phyloP scores from a whole-genome alignment of 2,797 vertebrate genomes.

The Forpus xanthops region DNA sequence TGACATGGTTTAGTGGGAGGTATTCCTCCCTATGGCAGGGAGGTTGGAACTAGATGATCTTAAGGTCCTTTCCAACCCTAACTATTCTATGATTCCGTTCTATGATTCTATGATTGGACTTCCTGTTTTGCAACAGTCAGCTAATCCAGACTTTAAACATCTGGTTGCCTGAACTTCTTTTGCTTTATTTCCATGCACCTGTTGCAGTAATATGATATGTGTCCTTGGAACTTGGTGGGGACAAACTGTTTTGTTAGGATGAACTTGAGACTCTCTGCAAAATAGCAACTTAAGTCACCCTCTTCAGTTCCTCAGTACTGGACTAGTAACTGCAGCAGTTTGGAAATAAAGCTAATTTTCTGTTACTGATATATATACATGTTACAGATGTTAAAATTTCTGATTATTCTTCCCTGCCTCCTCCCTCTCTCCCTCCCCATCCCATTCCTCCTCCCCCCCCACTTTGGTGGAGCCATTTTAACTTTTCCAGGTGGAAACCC shows the following conservation, averaged over 20 bases:
- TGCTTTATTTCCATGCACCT: neutral
- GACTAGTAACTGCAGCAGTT: neutral
- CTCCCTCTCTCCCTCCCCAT: rapidly evolving
- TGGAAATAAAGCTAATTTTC: neutral
- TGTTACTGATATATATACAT: neutral
- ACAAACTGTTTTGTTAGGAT: neutral
- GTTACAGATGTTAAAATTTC: neutral
- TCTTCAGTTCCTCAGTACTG: neutral
- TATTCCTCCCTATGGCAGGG: too few species aligned
- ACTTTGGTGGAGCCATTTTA: neutral
- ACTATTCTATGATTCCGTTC: too few species aligned
- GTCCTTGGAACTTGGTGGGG: neutral
- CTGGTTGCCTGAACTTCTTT: neutral
- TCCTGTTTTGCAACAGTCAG: neutral
- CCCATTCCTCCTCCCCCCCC: rapidly evolving
- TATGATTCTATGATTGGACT: neutral
- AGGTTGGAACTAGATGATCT: too few species aligned
- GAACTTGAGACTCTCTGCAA: neutral
- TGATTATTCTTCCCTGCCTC: neutral
- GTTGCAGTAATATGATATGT: neutral
- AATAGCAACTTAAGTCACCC: neutral
- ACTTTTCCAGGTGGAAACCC: neutral
- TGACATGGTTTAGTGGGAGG: too few species aligned
- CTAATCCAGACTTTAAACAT: neutral
- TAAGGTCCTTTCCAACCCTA: too few species aligned